Percentiles rank a stretch among this genome's conserved stretches.
Conservation (phyloP, 1,140 invertebrate genomes). For the Asobara japonica region DNA sequence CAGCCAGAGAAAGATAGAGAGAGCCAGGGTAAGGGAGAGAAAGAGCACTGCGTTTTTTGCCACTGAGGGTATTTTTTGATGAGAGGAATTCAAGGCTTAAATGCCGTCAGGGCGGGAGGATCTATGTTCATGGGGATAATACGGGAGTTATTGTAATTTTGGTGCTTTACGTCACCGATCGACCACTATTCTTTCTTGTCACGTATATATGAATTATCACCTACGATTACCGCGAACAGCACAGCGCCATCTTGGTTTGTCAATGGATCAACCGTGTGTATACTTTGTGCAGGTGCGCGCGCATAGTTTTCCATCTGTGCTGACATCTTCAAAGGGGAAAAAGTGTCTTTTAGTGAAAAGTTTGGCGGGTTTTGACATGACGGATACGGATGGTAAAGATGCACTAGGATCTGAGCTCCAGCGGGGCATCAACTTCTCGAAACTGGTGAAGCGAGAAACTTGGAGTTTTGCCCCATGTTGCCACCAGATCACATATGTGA, state of each 20-base stretch:
- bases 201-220: constrained; percentile 59
- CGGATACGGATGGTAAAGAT: neutral
- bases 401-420: too few species aligned
- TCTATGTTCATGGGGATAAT: neutral
- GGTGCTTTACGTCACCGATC: neutral
- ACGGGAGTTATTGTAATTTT: neutral
- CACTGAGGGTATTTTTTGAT: neutral
- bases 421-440: neutral
- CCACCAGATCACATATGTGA: too few species aligned
- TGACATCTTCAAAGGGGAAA: neutral
- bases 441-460: neutral
- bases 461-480: too few species aligned
- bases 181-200: constrained; percentile 28
- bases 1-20: too few species aligned
- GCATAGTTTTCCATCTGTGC: neutral
- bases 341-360: too few species aligned
- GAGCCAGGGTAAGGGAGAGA: too few species aligned
- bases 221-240: constrained; percentile 59
- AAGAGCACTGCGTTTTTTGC: neutral
- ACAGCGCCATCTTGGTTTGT: constrained; percentile 57
- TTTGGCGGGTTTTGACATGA: neutral
- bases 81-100: neutral
- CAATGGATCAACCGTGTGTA: neutral
- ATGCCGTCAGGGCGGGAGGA: neutral
- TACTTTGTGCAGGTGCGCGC: constrained; percentile 12